Evolutionary conservation across 2,797 vertebrate genomes (phyloP).

Genomic region (Allobates femoralis): DNA sequence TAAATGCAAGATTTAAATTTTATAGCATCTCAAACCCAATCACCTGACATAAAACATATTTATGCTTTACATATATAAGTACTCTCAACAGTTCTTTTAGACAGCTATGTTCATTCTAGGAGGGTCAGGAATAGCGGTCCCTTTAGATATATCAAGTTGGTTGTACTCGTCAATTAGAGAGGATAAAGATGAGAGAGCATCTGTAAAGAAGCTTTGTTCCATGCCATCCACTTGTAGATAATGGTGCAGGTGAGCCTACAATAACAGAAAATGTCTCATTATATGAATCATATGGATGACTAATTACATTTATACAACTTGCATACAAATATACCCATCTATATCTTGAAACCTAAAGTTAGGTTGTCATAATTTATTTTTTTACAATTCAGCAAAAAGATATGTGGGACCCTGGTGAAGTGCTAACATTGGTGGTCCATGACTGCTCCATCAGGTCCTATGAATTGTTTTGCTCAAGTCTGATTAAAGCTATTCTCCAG

Average conservation of each 20-base stretch:
- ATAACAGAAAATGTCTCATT: neutral
- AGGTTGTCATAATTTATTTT: too few relatives aligned
- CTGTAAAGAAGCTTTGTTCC: slow-evolving; percentile 86
- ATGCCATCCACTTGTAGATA: slow-evolving; percentile 91
- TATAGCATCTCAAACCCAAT: neutral
- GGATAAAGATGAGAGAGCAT: slow-evolving; percentile 84
- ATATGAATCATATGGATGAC: neutral
- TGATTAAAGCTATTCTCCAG: too few relatives aligned
- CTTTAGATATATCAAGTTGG: slow-evolving; percentile 81
- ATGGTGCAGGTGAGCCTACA: slow-evolving; percentile 94
- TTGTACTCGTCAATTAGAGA: slow-evolving; percentile 89
- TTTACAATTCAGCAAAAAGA: too few relatives aligned
- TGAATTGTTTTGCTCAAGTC: too few relatives aligned
- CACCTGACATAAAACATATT: neutral
- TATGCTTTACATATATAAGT: neutral
- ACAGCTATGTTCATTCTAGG: slow-evolving; percentile 82
- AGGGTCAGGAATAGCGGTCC: slow-evolving; percentile 70
- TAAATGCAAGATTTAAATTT: neutral
- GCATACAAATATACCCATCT: neutral
- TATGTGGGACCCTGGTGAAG: too few relatives aligned
- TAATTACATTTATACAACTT: neutral
- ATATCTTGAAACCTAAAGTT: too few relatives aligned
- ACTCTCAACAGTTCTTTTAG: slow-evolving; percentile 50
- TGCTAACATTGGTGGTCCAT: too few relatives aligned
- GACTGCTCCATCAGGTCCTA: too few relatives aligned